These are phyloP conservation scores for Torymus texanus DNA, from an alignment of 2,888 invertebrate genomes.

Conservation along the genomic window DNA sequence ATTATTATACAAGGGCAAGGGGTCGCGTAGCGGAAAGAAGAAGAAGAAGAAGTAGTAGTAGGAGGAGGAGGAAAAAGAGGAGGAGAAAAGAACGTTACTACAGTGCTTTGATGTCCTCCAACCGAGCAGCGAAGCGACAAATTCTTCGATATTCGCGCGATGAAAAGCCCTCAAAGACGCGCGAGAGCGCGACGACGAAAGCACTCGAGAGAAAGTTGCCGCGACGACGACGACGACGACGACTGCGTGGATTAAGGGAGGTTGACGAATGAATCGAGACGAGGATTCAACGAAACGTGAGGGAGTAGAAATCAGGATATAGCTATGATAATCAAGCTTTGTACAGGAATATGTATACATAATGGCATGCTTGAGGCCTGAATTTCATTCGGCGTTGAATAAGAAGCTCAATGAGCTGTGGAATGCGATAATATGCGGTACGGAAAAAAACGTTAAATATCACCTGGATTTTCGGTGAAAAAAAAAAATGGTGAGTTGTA, in stretches of 20 bases:
- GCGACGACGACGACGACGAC: constrained; percentile 39
- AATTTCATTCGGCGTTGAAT: constrained; percentile 11
- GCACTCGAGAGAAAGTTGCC: background rate
- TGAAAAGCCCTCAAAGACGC: constrained; percentile 67
- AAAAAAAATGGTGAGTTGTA: no score
- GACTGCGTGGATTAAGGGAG: constrained; percentile 25
- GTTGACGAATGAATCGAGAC: constrained; percentile 40
- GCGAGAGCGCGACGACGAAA: no score
- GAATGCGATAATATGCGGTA: no score
- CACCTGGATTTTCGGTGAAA: no score
- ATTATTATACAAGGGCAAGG: constrained; percentile 67
- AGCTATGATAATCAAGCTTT: constrained; percentile 28
- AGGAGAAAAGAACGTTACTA: constrained; percentile 33
- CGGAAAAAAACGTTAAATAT: no score
- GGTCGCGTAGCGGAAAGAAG: constrained; percentile 52
- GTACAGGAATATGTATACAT: constrained; percentile 13
- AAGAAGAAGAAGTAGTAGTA: constrained; percentile 49
- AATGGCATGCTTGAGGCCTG: constrained; percentile 10
- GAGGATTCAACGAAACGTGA: background rate
- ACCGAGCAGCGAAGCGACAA: constrained; percentile 72
- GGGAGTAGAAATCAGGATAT: constrained; percentile 9
- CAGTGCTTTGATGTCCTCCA: constrained; percentile 72
- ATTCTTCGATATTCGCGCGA: constrained; percentile 74
- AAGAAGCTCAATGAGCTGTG: background rate
- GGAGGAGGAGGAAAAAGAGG: constrained; percentile 56